Conservation (phyloP, 2,113 vertebrate species). For the Eretmochelys imbricata region DNA sequence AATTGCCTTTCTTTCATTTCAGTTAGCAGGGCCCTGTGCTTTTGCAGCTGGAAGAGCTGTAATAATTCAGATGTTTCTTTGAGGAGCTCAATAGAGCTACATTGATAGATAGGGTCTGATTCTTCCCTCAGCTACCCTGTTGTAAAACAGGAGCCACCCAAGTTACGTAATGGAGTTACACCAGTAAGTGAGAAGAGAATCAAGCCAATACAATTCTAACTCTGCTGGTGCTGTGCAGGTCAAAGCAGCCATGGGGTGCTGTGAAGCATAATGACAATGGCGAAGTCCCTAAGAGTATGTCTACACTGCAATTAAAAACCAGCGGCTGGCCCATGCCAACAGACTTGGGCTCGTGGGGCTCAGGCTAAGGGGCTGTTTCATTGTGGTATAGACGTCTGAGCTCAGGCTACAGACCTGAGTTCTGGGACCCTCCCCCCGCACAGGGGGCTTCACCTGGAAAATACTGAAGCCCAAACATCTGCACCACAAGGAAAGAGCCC, state of each 20-base stretch:
- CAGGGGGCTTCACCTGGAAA: neutral
- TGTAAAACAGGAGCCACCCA: neutral
- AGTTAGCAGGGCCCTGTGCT: neutral
- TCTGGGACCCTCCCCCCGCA: neutral
- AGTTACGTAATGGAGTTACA: neutral
- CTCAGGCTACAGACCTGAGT: neutral
- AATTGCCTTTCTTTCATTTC: neutral
- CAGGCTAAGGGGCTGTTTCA: neutral
- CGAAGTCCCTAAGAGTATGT: neutral
- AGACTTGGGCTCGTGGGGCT: neutral
- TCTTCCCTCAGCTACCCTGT: neutral
- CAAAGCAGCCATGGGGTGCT: neutral
- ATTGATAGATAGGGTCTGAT: neutral
- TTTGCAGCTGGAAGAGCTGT: neutral
- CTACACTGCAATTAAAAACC: neutral
- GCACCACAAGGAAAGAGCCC: neutral
- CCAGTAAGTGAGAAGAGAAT: neutral
- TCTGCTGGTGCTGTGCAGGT: neutral
- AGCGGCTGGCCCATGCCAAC: neutral
- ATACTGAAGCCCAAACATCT: neutral
- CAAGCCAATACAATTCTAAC: neutral
- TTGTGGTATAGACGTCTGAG: neutral
- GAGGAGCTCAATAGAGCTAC: neutral
- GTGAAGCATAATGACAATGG: neutral
- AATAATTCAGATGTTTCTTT: neutral